These are phyloP conservation scores for Sphaeramia orbicularis DNA, from an alignment of 2,797 vertebrate genomes.

Conservation along the genomic window DNA sequence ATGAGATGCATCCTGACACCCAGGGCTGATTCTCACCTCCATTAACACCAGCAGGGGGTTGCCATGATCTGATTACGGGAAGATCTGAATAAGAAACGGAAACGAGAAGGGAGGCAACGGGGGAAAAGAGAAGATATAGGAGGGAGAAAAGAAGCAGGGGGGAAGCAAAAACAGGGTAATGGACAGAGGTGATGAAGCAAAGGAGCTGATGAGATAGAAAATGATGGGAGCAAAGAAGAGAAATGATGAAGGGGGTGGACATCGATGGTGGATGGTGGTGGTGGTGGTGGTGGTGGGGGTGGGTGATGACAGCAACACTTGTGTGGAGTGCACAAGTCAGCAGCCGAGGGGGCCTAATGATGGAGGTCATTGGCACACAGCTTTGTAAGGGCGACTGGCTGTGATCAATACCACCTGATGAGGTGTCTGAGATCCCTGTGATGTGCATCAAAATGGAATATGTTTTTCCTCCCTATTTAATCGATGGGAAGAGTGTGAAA, in stretches of 20 bases:
- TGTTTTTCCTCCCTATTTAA: conserved; percentile 81
- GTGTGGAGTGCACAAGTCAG: conserved; percentile 75
- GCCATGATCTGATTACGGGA: conserved; percentile 79
- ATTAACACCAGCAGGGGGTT: conserved; percentile 85
- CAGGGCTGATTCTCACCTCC: conserved; percentile 83
- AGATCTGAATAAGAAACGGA: conserved; percentile 61
- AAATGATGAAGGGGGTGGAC: conserved; percentile 49
- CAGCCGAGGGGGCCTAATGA: conserved; percentile 77
- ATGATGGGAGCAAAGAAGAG: conserved; percentile 19
- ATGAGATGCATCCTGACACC: conserved; percentile 85
- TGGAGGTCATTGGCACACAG: conserved; percentile 80
- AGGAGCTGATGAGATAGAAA: conserved; percentile 27
- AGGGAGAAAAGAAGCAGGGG: conserved; percentile 4
- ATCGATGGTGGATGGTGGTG: conserved; percentile 32
- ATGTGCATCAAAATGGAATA: conserved; percentile 87
- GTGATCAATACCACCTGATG: conserved; percentile 87
- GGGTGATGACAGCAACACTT: conserved; percentile 69
- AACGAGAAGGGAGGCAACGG: conserved; percentile 49
- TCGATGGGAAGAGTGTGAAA: conserved; percentile 85
- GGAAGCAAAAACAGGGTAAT: conserved; percentile 26
- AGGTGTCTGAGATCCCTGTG: conserved; percentile 84
- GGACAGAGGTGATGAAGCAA: conserved; percentile 52
- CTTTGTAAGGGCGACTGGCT: conserved; percentile 71
- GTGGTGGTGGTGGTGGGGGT: conserved; percentile 18
- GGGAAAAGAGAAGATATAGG: conserved; percentile 3